These are phyloP conservation scores for Villa cingulata DNA, from an alignment of 2,888 invertebrate genomes.

Conservation along the genomic window DNA sequence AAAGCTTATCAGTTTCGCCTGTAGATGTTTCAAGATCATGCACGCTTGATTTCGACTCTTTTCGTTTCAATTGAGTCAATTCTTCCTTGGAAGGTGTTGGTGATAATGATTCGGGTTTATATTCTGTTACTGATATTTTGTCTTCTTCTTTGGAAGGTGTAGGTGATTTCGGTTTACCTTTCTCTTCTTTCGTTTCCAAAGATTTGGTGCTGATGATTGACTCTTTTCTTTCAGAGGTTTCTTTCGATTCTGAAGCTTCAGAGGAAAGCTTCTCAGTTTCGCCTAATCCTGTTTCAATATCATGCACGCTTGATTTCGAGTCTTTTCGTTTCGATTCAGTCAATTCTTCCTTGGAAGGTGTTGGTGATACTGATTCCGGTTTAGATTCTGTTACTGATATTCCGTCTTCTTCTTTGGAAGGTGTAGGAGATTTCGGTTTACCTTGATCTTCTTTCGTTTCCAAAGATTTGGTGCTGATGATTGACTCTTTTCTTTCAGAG, in stretches of 20 bases:
- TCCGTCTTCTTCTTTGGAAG: background rate
- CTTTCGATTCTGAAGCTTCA: background rate
- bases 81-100: constrained; percentile 4
- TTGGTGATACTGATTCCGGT: background rate
- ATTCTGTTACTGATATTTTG: too few relatives aligned
- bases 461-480: constrained; percentile 9
- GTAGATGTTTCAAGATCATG: too few relatives aligned
- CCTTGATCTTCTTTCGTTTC: too few relatives aligned
- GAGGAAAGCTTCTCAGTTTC: background rate
- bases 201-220: constrained; percentile 12
- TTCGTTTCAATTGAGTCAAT: background rate
- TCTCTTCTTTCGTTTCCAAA: background rate
- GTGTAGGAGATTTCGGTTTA: background rate
- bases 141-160: background rate
- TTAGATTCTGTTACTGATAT: too few relatives aligned
- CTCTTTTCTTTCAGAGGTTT: constrained; percentile 13
- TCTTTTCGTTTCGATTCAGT: background rate
- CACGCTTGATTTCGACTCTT: background rate
- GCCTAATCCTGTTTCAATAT: too few relatives aligned
- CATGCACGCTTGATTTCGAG: background rate
- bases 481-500: constrained; percentile 23
- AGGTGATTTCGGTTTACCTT: background rate
- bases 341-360: background rate
- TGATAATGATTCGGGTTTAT: constrained; percentile 8
- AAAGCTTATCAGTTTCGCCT: constrained; percentile 3